A percentile compares a stretch with the other conserved stretches of the same genome.
These are phyloP conservation scores for Mizuhopecten yessoensis DNA, from an alignment of 1,140 invertebrate species.

Conservation along the genomic window DNA sequence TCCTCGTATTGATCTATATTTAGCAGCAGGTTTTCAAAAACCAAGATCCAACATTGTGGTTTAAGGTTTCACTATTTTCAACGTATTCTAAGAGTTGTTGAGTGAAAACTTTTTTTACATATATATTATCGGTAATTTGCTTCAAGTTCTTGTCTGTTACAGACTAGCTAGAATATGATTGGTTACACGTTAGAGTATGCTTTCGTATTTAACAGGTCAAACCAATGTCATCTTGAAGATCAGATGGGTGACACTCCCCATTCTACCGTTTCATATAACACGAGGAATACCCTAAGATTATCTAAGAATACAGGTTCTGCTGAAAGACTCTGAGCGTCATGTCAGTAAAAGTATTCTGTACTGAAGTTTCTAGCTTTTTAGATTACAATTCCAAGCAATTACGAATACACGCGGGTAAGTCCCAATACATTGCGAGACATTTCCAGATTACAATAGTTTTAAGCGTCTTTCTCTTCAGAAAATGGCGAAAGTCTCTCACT, in stretches of 20 bases:
- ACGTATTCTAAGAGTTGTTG: neutral
- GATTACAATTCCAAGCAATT: no score
- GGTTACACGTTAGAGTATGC: no score
- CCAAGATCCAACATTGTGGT: neutral
- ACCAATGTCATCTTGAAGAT: neutral
- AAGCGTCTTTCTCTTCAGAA: no score
- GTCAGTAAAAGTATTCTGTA: neutral
- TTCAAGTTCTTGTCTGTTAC: no score
- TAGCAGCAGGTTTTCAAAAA: neutral
- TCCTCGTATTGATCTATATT: constrained; percentile 15
- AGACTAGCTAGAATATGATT: no score
- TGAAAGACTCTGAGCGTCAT: no score
- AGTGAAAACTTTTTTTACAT: no score
- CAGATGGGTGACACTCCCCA: neutral
- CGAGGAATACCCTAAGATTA: neutral
- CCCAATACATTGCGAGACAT: no score
- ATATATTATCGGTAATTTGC: no score
- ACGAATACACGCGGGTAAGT: no score
- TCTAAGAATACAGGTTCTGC: neutral
- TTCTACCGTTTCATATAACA: neutral
- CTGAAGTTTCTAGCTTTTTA: neutral
- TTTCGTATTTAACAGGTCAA: neutral
- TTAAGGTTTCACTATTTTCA: neutral
- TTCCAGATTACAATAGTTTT: no score
- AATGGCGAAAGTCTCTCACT: no score